Evolutionary conservation across 2,113 vertebrate species (phyloP).

Genomic region (Melozone crissalis): DNA sequence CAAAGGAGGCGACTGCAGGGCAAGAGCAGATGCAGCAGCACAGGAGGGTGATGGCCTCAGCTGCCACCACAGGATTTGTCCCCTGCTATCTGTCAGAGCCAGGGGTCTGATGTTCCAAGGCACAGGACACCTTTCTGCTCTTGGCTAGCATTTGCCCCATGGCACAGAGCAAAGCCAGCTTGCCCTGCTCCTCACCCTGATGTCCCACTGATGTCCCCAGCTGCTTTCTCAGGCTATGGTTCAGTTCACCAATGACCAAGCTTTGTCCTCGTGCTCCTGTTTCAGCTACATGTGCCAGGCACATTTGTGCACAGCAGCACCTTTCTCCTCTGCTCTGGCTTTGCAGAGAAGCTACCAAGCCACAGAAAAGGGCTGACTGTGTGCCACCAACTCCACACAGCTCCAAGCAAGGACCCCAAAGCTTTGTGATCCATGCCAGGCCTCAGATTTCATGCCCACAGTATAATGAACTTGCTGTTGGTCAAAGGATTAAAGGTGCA

Average conservation of each 20-base stretch:
- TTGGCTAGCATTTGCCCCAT: background rate
- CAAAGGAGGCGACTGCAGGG: background rate
- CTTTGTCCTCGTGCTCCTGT: background rate
- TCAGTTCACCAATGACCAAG: background rate
- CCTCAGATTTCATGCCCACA: background rate
- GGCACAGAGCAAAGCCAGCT: background rate
- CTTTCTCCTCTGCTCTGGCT: background rate
- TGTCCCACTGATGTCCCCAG: background rate
- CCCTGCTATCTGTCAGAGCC: background rate
- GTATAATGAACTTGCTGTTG: background rate
- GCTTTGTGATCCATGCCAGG: background rate
- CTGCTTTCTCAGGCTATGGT: background rate
- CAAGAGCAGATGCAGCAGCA: background rate
- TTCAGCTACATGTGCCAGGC: rapidly evolving
- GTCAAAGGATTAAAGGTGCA: background rate
- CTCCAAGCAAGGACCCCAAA: background rate
- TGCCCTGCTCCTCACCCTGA: background rate
- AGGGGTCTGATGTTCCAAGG: background rate
- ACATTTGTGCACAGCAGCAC: background rate
- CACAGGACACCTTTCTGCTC: background rate
- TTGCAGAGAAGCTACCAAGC: background rate
- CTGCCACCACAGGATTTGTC: background rate
- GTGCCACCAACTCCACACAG: background rate
- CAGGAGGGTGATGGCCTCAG: background rate
- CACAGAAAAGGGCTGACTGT: background rate